These are phyloP conservation scores for Burhinus bistriatus DNA, from an alignment of 2,113 vertebrate species.

Conservation along the genomic window DNA sequence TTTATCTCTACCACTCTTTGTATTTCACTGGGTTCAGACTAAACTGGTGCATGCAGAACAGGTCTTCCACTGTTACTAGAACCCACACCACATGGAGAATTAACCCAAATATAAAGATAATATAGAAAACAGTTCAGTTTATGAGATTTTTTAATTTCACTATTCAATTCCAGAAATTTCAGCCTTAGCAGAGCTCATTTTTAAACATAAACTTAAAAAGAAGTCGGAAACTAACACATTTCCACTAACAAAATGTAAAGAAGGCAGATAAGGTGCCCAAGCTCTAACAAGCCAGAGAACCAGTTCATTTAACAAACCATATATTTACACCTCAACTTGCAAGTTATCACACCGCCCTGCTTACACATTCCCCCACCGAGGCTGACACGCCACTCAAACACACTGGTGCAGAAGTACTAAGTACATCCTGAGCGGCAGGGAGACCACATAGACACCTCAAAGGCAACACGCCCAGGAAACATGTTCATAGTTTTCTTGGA, in stretches of 20 bases:
- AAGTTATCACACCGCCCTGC: constrained; percentile 24
- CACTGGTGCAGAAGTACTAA: neutral
- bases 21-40: neutral
- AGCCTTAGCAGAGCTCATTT: neutral
- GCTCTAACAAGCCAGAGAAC: neutral
- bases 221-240: neutral
- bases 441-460: neutral
- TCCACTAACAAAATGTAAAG: neutral
- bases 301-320: constrained; percentile 60
- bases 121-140: neutral
- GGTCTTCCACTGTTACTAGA: neutral
- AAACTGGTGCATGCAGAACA: neutral
- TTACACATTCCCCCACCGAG: neutral
- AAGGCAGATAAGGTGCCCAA: constrained; percentile 1
- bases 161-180: neutral
- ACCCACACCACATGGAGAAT: neutral
- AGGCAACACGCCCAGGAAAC: neutral
- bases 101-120: neutral
- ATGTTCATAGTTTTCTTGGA: neutral
- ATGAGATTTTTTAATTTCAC: neutral
- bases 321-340: constrained; percentile 61
- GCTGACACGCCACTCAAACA: neutral
- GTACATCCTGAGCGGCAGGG: neutral
- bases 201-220: neutral
- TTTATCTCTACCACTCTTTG: neutral